Evolutionary conservation across 53 echinoderm and acorn worm species (phyloP), one percentile per base, ranked within the genome.

Genomic region (Echinarachnius parma): DNA sequence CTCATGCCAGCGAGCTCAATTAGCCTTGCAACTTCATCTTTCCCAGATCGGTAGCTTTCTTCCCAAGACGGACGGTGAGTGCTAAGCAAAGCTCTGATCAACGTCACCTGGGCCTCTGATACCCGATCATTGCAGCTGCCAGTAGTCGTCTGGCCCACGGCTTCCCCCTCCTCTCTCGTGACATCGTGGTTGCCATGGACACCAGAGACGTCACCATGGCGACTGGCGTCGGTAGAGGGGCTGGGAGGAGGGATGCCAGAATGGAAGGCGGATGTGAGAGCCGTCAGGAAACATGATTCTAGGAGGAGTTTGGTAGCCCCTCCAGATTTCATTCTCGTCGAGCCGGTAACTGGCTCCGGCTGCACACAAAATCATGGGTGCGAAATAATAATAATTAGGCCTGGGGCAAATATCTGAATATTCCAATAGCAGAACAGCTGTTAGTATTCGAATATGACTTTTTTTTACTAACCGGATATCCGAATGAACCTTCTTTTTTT

Each of bases 291-390:
- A 27, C 79, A 53, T 53, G 57, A 30, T 39, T 96, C 96, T 5
- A 96, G 69, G 13, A 96, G 44, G 18, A 96, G 30, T 25, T 91
- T 96, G 21, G 96, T 96, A 9, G 91, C 77, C 1, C 87, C 88
- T 1, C 91, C 96, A 11, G 91, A 87, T 33, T 96, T 96, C 81
- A 96, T 81, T 23, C 96, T 78, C 1, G 96, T 91, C n/a, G 96
- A 96, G 5, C 96, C 96, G 0, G 96, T 96, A 36, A 96, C 88
- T 18, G 96, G 84, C 71, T 96, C 96, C n/a, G 96, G 96, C 96
- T 96, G 53, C 28, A 28, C 30, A 16, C 3, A 20, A 50, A 50
- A 4, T 15, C 8, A 14, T 72, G 49, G 9, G 29, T 7, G 50
- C 5, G 9, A 34, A 31, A 29, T 64, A 8, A 18, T 18, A 64